Evolutionary conservation across 2,113 vertebrate genomes (phyloP).

Genomic region (Acanthochromis polyacanthus): DNA sequence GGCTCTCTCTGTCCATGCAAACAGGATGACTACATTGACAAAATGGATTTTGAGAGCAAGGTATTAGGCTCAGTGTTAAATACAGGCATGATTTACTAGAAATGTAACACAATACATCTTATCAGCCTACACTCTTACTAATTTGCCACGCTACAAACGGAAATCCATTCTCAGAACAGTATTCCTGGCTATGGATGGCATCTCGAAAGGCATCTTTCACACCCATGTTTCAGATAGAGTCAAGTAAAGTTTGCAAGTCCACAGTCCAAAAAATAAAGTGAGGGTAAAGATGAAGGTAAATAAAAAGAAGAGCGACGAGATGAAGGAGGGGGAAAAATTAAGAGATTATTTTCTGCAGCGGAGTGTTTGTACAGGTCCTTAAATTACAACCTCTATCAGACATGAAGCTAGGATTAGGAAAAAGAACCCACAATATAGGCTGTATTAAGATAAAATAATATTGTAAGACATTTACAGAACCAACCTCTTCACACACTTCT

Average conservation of each 20-base stretch:
- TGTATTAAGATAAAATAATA: background rate
- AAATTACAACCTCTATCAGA: background rate
- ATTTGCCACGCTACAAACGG: conserved; percentile 38
- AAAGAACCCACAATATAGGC: no score
- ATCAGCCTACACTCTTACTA: conserved; percentile 29
- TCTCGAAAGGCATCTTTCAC: conserved; percentile 38
- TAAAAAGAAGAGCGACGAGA: conserved; percentile 46
- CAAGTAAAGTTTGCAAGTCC: background rate
- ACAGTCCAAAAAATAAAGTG: conserved; percentile 22
- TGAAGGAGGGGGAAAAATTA: conserved; percentile 48
- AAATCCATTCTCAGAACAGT: conserved; percentile 60
- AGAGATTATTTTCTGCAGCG: conserved; percentile 48
- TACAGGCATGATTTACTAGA: conserved; percentile 64
- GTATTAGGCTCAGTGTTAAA: conserved; percentile 68
- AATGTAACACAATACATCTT: conserved; percentile 66
- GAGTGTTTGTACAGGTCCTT: conserved; percentile 59
- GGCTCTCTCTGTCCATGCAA: conserved; percentile 62
- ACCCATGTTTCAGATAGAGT: conserved; percentile 1
- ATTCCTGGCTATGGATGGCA: conserved; percentile 51
- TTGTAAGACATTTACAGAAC: conserved; percentile 16
- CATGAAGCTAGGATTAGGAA: background rate
- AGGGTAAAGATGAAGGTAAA: background rate
- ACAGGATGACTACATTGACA: conserved; percentile 68
- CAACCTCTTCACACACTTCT: conserved; percentile 97
- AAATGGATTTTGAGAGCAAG: conserved; percentile 58